Percentiles rank a stretch among this genome's conserved stretches.
Evolutionary conservation across 2,888 invertebrate species (phyloP).

Genomic region (Drosophila tripunctata): DNA sequence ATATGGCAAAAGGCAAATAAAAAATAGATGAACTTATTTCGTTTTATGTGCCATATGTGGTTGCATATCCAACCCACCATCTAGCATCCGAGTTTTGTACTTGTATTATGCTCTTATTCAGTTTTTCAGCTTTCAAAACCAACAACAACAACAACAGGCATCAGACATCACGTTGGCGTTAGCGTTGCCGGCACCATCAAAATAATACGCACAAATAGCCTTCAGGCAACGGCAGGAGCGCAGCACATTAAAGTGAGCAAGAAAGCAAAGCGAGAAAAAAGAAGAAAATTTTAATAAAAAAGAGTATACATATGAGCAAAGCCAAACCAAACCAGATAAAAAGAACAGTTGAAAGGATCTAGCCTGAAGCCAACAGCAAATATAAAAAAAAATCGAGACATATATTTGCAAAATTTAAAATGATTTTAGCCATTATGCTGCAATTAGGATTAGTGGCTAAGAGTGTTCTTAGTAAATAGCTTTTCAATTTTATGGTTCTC

Average conservation of each 20-base stretch:
- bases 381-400: background rate
- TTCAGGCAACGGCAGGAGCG: constrained; percentile 32
- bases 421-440: background rate
- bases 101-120: constrained; percentile 27
- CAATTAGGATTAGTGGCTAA: background rate
- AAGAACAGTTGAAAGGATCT: constrained; percentile 5
- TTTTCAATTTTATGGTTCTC: background rate
- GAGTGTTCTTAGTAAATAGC: background rate
- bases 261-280: constrained; percentile 17
- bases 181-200: constrained; percentile 17
- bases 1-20: constrained; percentile 36
- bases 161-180: background rate
- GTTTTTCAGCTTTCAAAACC: constrained; percentile 22
- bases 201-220: constrained; percentile 57
- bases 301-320: constrained; percentile 27
- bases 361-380: background rate
- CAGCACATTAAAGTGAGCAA: constrained; percentile 61
- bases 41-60: constrained; percentile 40
- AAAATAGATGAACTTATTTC: constrained; percentile 65
- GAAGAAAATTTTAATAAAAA: constrained; percentile 54
- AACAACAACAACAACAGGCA: constrained; percentile 16
- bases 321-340: no score
- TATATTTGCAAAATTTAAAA: background rate
- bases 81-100: constrained; percentile 9
- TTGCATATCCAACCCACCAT: constrained; percentile 9